phyloP scores from a whole-genome alignment of 2,113 vertebrate genomes.

The Sminthopsis crassicaudata region DNA sequence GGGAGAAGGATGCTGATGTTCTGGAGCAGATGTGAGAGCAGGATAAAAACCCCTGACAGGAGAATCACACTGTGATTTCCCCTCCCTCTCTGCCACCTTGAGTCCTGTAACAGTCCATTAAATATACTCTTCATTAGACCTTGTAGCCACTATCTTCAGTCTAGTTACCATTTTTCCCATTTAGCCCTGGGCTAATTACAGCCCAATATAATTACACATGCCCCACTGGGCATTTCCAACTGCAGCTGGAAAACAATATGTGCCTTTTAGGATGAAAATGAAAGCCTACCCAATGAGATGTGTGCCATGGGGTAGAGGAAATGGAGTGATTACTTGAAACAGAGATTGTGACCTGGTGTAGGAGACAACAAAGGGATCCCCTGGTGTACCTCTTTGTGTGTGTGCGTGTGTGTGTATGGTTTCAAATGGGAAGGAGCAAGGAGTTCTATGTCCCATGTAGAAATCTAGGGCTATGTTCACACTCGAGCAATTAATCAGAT shows the following conservation, averaged over 20 bases:
- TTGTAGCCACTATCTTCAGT: neutral
- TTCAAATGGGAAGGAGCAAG: neutral
- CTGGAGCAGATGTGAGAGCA: neutral
- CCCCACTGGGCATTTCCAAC: neutral
- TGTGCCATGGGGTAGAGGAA: neutral
- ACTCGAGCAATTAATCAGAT: neutral
- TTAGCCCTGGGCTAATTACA: neutral
- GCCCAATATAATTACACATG: neutral
- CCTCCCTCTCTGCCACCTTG: neutral
- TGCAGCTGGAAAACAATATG: accelerated
- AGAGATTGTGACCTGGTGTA: neutral
- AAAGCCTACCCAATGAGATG: neutral
- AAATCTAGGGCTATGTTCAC: neutral
- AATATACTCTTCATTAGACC: neutral
- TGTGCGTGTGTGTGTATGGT: accelerated
- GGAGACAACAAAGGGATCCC: neutral
- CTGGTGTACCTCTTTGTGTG: neutral
- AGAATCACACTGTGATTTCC: accelerated
- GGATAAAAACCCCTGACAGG: neutral
- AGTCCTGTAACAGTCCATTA: neutral
- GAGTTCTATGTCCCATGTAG: neutral
- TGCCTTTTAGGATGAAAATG: neutral
- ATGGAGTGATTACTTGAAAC: neutral
- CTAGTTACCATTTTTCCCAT: neutral
- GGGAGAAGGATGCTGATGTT: neutral